Evolutionary conservation across 2,888 invertebrate species (phyloP).

Genomic region (Caenorhabditis zanzibari): DNA sequence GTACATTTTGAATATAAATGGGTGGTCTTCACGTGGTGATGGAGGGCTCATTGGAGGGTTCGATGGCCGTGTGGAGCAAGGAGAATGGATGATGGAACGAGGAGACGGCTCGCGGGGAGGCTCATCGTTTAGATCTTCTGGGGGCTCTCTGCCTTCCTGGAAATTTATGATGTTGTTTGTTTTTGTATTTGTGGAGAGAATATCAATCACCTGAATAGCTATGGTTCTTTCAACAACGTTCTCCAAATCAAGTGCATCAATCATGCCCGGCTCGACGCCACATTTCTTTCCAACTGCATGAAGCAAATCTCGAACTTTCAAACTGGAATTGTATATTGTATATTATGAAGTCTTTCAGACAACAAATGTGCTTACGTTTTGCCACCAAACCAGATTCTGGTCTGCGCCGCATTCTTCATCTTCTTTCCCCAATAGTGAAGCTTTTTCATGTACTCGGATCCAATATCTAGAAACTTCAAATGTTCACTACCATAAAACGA

Average conservation of each 20-base stretch:
- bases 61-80: conserved; percentile 52
- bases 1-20: conserved; percentile 67
- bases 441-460: conserved; percentile 83
- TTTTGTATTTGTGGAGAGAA: background rate
- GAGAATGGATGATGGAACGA: conserved; percentile 60
- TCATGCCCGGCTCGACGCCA: conserved; percentile 81
- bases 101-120: conserved; percentile 70
- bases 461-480: conserved; percentile 75
- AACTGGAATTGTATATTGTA: conserved; percentile 54
- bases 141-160: conserved; percentile 81
- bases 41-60: conserved; percentile 68
- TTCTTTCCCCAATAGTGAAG: conserved; percentile 82
- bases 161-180: conserved; percentile 10
- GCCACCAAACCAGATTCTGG: conserved; percentile 83
- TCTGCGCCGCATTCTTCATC: conserved; percentile 81
- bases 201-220: conserved; percentile 76
- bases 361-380: conserved; percentile 80
- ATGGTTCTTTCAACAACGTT: conserved; percentile 83
- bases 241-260: conserved; percentile 82
- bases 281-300: conserved; percentile 83
- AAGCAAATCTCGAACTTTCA: conserved; percentile 81
- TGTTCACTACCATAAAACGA: background rate
- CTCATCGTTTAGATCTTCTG: conserved; percentile 80
- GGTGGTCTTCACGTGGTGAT: conserved; percentile 66
- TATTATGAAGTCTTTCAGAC: background rate